Conservation (phyloP, 2,888 invertebrate species). For the Troilus luridus region DNA sequence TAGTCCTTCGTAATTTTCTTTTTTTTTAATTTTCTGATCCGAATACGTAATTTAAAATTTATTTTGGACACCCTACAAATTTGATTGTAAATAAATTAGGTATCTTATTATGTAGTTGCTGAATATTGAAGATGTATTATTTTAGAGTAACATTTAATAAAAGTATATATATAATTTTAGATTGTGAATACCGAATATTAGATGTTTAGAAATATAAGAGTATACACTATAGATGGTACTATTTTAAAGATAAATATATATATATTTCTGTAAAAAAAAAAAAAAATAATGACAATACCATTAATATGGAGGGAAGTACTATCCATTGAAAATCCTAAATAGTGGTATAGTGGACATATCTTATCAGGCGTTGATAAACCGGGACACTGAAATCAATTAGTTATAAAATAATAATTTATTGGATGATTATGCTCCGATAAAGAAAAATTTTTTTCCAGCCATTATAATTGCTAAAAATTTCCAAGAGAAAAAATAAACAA, state of each 20-base stretch:
- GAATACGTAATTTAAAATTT: neutral
- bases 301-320: neutral
- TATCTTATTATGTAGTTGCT: neutral
- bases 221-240: constrained; percentile 46
- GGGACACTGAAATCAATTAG: neutral
- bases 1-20: neutral
- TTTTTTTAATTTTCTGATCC: neutral
- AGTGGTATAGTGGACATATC: neutral
- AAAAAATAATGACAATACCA: constrained; percentile 53
- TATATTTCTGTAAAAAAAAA: constrained; percentile 53
- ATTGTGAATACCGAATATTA: constrained; percentile 1
- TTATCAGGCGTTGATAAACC: neutral
- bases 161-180: constrained; percentile 18
- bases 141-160: neutral
- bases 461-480: too few relatives aligned
- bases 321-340: neutral
- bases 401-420: too few relatives aligned
- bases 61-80: constrained; percentile 21
- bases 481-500: too few relatives aligned
- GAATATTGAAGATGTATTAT: constrained; percentile 12
- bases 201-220: neutral
- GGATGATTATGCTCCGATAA: too few relatives aligned
- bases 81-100: constrained; percentile 17
- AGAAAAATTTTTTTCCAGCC: too few relatives aligned
- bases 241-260: constrained; percentile 52